Base-by-base conservation (phyloP, 2,113 vertebrate genomes). In the Nibea albiflora region DNA sequence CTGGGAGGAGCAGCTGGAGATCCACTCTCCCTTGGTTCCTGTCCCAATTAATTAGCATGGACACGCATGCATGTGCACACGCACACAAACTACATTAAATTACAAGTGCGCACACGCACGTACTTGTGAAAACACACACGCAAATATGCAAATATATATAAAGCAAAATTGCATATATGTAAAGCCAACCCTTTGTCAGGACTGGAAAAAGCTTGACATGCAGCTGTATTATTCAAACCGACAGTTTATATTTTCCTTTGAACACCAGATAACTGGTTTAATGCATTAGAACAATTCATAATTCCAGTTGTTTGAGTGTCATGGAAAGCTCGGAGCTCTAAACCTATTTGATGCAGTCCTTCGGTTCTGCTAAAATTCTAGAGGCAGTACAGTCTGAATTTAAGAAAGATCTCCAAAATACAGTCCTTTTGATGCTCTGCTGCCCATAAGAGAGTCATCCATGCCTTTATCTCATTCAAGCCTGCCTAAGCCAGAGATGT, bases 31-130 rank as follows among this genome's bases (percentile, higher is more conserved):
- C 88, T 86, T 79, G 87, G 83, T 91, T 83, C 82, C 80, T 93
- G 92, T 88, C 79, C 90, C 81, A 93, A 71, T 93, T 94, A 89
- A 88, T 91, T 92, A 90, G 73, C 73, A 69, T 88, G 81, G 70
- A 77, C 82, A 47, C 42, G 53, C 52, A 76, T 28, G 19, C 57
- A 46, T 47, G 35, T 58, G 68, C 17, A 9, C 28, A 57, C 62
- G 19, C 62, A 39, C n/a, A 26, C 16, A 16, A 19, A 19, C 9
- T 35, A 7, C 19, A 39, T 14, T 54, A 5, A 8, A 9, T 35
- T 35, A 6, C 24, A 9, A 14, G 26, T 22, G 8, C 53, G 58
- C 16, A 24, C 53, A 57, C 42, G 26, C 35, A 46, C 14, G 39
- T 22, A 46, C 15, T 39, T 39, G 35, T 39, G 35, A 9, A 57